Base-by-base conservation (phyloP, 1,140 invertebrate species). In the Atta texana region DNA sequence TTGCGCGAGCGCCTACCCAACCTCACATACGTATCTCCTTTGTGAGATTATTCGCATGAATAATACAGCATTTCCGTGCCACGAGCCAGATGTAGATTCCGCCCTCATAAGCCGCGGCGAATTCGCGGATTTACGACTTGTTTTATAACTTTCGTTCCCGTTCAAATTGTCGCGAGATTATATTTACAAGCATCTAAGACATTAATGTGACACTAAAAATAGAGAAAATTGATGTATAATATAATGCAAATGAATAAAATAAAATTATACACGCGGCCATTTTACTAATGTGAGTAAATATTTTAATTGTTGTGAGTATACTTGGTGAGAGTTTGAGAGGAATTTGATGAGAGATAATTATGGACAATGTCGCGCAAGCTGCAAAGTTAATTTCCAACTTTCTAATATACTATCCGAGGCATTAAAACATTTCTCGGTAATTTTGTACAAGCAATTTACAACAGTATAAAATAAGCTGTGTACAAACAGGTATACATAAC, bases 21-120 rank as follows among this genome's bases (percentile, higher is more conserved):
- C 55, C 57, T 84, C 80, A 49, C 55, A 68, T 34, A 74, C 55
- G 68, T 49, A 82, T 75, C 80, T 75, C 57, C 55, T 75, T 82
- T 49, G 80, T 28, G 55, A 51, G 69, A 84, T 84, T 84, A 84
- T 84, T 74, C 80, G 80, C 55, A 61, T 84, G 80, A 84, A 84
- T 84, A 84, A 84, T 61, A 82, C 55, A 74, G 28, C n/a, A 72
- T 61, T 82, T 82, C 39, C 69, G 69, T 61, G 68, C 55, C 28
- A 31, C 69, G 28, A 49, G 39, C 55, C 80, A 74, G 80, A 84
- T 84, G 80, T 69, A 74, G 55, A 75, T 75, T 49, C 8, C 69
- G 69, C 34, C 39, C 18, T 44, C 69, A 12, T 21, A 39, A 61
- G 39, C 69, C 55, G 39, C 68, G 39, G 39, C 21, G 24, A 28